Percentiles rank a stretch among this genome's conserved stretches.
These are phyloP conservation scores for Nemurella pictetii DNA, from an alignment of 2,888 invertebrate genomes.

Conservation along the genomic window DNA sequence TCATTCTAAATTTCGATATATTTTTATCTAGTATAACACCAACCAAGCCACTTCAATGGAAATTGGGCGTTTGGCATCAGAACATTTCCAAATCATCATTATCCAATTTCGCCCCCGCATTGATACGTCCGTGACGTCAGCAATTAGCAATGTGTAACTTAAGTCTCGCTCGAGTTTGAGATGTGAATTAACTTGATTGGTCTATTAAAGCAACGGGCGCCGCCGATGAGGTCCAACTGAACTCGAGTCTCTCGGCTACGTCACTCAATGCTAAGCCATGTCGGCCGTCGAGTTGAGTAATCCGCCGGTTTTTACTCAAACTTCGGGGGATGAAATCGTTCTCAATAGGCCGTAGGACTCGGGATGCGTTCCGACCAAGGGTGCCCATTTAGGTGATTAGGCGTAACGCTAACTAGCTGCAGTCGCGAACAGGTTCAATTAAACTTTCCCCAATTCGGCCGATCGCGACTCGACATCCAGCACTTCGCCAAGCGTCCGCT, in stretches of 20 bases:
- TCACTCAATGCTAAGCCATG: not conserved
- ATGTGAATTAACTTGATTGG: conserved; percentile 13
- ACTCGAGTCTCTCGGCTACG: not conserved
- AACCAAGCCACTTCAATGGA: no score
- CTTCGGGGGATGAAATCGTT: not conserved
- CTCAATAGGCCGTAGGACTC: not conserved
- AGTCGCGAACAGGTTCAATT: no score
- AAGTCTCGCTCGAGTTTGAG: not conserved
- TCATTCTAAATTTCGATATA: no score
- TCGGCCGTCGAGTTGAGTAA: not conserved
- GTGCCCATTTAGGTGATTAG: not conserved
- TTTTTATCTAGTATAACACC: no score
- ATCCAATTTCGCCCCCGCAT: not conserved
- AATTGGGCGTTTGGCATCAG: no score
- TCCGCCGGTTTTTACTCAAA: conserved; percentile 5
- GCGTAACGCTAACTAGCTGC: not conserved
- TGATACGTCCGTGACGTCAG: not conserved
- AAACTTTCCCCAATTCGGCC: no score
- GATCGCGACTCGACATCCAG: no score
- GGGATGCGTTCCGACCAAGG: not conserved
- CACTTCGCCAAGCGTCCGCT: no score
- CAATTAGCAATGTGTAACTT: not conserved
- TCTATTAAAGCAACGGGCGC: conserved; percentile 4
- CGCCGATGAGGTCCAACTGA: not conserved
- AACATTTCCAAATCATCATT: not conserved